A percentile compares a stretch with the other conserved stretches of the same genome.
These are phyloP conservation scores for Chitala chitala DNA, from an alignment of 2,113 vertebrate species.

Conservation along the genomic window DNA sequence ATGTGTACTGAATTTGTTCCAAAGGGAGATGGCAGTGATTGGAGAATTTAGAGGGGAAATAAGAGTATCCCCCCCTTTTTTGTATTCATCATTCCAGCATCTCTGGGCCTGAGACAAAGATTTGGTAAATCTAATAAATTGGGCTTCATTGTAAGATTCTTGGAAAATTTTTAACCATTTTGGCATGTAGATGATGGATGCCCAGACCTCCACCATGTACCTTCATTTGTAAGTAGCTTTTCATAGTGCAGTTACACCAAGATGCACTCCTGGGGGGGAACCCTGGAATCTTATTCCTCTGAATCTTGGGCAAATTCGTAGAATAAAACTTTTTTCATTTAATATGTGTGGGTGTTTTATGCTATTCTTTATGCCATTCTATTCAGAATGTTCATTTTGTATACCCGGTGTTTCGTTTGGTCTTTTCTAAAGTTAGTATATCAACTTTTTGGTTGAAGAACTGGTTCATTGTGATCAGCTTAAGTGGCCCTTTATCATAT, in stretches of 20 bases:
- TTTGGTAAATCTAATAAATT: conserved; percentile 46
- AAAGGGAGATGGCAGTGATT: conserved; percentile 77
- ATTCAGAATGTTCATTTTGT: too few relatives aligned
- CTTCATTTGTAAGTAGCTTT: conserved; percentile 67
- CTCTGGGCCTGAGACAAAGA: conserved; percentile 53
- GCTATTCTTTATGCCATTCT: too few relatives aligned
- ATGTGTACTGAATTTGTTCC: conserved; percentile 93
- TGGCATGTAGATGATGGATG: conserved; percentile 56
- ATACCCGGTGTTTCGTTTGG: too few relatives aligned
- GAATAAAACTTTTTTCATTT: conserved; percentile 74
- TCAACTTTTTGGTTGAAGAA: too few relatives aligned
- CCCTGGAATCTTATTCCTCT: conserved; percentile 68
- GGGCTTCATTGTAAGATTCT: conserved; percentile 56
- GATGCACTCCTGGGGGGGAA: conserved; percentile 67
- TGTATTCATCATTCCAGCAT: conserved; percentile 60
- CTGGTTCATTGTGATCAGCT: too few relatives aligned
- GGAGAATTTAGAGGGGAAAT: conserved; percentile 96
- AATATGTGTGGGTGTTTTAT: conserved; percentile 63
- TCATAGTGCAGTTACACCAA: conserved; percentile 60
- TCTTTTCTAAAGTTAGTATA: too few relatives aligned
- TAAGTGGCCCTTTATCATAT: too few relatives aligned
- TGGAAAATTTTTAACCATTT: conserved; percentile 55
- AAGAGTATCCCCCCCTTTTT: conserved; percentile 40
- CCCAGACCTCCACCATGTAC: conserved; percentile 56
- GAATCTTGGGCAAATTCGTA: conserved; percentile 70